phyloP scores from a whole-genome alignment of 2,888 invertebrate genomes.

The Ophonus ardosiacus region DNA sequence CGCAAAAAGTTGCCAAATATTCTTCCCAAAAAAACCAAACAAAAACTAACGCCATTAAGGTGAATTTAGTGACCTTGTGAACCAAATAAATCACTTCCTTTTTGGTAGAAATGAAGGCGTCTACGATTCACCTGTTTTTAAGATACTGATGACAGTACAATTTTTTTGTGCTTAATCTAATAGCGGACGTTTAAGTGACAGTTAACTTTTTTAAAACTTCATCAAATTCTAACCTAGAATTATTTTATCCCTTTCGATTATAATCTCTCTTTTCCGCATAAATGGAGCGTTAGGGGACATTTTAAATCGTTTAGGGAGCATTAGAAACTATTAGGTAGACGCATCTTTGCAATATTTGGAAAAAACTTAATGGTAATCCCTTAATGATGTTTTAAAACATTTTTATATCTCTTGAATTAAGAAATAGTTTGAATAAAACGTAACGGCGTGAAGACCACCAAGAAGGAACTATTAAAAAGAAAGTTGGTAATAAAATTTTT shows the following conservation, averaged over 20 bases:
- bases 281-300: conserved; percentile 17
- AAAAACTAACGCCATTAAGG: conserved; percentile 25
- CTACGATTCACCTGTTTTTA: conserved; percentile 1
- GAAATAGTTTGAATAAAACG: conserved; percentile 21
- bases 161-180: conserved; percentile 22
- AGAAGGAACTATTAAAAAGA: conserved; percentile 29
- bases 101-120: conserved; percentile 7
- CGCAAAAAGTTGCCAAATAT: conserved; percentile 16
- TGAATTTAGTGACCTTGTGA: conserved; percentile 20
- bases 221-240: conserved; percentile 13
- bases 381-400: conserved; percentile 30
- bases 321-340: conserved; percentile 35
- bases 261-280: conserved; percentile 17
- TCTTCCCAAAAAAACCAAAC: neutral
- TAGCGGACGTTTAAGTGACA: conserved; percentile 26
- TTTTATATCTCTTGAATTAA: conserved; percentile 33
- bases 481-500: conserved; percentile 43
- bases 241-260: conserved; percentile 31
- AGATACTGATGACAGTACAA: conserved; percentile 26
- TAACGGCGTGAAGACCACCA: conserved; percentile 40
- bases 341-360: conserved; percentile 18
- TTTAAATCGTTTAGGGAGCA: conserved; percentile 44
- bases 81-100: conserved; percentile 41
- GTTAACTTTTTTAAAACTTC: conserved; percentile 38
- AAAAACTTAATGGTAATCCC: neutral